Evolutionary conservation across 2,113 vertebrate genomes (phyloP).

Genomic region (Pomatorhinus ruficollis): DNA sequence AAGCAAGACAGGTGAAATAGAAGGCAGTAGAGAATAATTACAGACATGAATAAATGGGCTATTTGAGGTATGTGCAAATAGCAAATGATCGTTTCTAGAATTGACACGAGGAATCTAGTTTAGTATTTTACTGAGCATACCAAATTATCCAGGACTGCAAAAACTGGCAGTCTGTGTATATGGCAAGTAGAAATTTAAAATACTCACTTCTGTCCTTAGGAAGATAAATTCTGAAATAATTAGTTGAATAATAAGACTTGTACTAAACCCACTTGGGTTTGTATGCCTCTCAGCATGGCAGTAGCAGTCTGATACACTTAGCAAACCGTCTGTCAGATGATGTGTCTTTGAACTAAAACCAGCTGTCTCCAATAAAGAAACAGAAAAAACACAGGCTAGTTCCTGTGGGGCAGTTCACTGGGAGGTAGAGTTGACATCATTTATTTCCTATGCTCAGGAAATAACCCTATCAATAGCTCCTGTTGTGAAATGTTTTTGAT

Average conservation of each 20-base stretch:
- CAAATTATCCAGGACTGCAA: background rate
- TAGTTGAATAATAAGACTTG: background rate
- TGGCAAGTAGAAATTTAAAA: background rate
- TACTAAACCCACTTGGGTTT: background rate
- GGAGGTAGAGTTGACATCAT: constrained; percentile 51
- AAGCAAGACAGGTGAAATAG: background rate
- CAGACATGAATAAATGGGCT: background rate
- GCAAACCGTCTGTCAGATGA: constrained; percentile 17
- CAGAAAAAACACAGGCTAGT: background rate
- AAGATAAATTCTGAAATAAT: background rate
- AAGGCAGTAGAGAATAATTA: background rate
- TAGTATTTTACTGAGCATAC: background rate
- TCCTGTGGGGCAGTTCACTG: constrained; percentile 5
- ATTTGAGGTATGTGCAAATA: background rate
- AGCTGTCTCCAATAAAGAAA: background rate
- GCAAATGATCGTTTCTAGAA: background rate
- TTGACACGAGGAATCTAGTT: background rate
- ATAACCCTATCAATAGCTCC: constrained; percentile 61
- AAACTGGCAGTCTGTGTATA: background rate
- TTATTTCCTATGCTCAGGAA: constrained; percentile 63
- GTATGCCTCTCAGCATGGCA: background rate
- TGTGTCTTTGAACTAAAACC: constrained; percentile 41
- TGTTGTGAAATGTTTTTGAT: constrained; percentile 73
- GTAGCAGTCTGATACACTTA: background rate
- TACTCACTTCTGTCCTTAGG: background rate